Percentiles rank a stretch among this genome's conserved stretches.
phyloP scores from a whole-genome alignment of 2,888 invertebrate genomes.

The Allophyes oxyacanthae region DNA sequence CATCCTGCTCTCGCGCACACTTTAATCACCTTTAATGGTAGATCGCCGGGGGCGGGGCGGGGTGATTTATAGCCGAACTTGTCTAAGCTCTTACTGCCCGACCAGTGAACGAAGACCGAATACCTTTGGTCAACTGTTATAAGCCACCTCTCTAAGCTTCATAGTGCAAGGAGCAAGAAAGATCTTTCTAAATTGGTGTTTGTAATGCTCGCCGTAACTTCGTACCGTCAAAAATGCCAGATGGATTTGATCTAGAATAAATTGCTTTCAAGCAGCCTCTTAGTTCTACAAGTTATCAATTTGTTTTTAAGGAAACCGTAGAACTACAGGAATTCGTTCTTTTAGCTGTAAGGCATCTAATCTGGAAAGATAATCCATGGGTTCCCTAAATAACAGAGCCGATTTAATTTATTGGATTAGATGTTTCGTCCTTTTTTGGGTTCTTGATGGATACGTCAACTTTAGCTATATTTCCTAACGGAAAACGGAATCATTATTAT shows the following conservation, averaged over 20 bases:
- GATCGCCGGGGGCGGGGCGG: constrained; percentile 68
- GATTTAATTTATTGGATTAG: constrained; percentile 9
- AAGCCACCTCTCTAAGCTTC: background rate
- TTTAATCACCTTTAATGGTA: constrained; percentile 82
- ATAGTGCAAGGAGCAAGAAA: constrained; percentile 4
- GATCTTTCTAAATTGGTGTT: constrained; percentile 36
- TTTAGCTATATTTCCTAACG: background rate
- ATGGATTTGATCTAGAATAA: constrained; percentile 47
- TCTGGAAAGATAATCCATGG: constrained; percentile 13
- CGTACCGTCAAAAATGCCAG: constrained; percentile 43
- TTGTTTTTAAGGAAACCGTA: constrained; percentile 10
- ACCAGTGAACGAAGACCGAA: constrained; percentile 57
- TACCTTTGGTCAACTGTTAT: constrained; percentile 20
- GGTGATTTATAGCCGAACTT: constrained; percentile 74
- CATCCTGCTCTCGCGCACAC: constrained; percentile 77
- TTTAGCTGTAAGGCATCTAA: constrained; percentile 9
- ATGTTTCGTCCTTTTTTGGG: background rate
- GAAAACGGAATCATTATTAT: background rate
- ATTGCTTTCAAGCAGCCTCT: constrained; percentile 30
- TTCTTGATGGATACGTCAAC: background rate
- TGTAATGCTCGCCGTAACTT: constrained; percentile 26
- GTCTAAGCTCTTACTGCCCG: constrained; percentile 56
- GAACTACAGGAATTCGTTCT: background rate
- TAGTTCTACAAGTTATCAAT: constrained; percentile 15
- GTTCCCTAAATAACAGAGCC: background rate